phyloP scores from a whole-genome alignment of 2,888 invertebrate species.

The Halocaridina rubra region DNA sequence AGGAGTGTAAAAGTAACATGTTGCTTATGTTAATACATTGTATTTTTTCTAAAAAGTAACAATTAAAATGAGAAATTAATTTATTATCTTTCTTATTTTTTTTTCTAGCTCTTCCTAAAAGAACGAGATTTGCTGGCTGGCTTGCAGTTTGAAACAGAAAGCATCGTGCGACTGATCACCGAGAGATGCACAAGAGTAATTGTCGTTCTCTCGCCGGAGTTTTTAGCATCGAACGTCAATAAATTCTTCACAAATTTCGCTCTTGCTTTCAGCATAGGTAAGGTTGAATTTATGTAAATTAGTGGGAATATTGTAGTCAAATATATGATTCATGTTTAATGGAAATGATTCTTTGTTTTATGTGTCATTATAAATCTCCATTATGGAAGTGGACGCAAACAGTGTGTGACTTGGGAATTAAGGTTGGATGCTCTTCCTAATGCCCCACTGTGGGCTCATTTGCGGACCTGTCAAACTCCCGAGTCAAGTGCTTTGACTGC shows the following conservation, averaged over 20 bases:
- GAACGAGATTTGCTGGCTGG: constrained; percentile 59
- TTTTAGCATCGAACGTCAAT: constrained; percentile 55
- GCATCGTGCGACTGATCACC: constrained; percentile 52
- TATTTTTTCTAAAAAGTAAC: not conserved
- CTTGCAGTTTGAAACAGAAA: constrained; percentile 55
- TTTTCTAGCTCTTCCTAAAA: constrained; percentile 48
- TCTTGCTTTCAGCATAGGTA: constrained; percentile 60
- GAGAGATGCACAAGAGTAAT: constrained; percentile 59
- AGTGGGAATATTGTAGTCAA: too few relatives aligned
- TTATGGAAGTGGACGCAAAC: too few relatives aligned
- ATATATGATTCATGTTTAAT: too few relatives aligned
- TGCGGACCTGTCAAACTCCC: too few relatives aligned
- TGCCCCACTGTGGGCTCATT: too few relatives aligned
- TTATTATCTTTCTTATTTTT: not conserved
- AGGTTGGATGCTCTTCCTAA: too few relatives aligned
- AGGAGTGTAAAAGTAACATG: too few relatives aligned
- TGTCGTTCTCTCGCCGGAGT: constrained; percentile 52
- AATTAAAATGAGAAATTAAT: not conserved
- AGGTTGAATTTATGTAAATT: not conserved
- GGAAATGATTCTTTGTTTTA: too few relatives aligned
- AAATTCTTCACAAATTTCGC: constrained; percentile 57
- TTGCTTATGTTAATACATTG: not conserved
- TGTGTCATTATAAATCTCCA: too few relatives aligned
- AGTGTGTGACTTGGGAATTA: too few relatives aligned
- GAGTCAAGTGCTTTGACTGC: too few relatives aligned